phyloP scores from a whole-genome alignment of 2,888 invertebrate species.

The Serripes groenlandicus region DNA sequence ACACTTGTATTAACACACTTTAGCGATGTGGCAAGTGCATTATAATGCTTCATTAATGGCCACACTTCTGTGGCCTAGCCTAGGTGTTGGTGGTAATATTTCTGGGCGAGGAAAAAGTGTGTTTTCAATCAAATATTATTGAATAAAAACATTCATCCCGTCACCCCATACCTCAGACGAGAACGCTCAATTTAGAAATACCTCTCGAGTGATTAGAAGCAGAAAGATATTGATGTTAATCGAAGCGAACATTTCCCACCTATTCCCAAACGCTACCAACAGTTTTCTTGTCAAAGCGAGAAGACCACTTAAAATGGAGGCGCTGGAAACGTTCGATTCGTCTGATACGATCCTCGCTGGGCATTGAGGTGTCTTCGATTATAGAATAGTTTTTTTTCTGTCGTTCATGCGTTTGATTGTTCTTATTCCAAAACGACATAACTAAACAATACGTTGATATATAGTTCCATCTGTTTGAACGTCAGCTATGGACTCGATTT shows the following conservation, averaged over 20 bases:
- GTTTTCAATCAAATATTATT: conserved; percentile 27
- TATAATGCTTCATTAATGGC: conserved; percentile 25
- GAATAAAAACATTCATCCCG: conserved; percentile 26
- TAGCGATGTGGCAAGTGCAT: neutral
- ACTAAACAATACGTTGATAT: too few relatives aligned
- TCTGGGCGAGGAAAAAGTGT: conserved; percentile 24
- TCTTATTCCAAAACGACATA: too few relatives aligned
- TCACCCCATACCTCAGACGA: conserved; percentile 27
- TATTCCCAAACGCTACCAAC: conserved; percentile 35
- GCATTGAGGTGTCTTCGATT: neutral
- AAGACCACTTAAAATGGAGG: conserved; percentile 34
- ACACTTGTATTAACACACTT: conserved; percentile 4
- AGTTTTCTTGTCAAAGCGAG: conserved; percentile 40
- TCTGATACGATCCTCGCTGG: neutral
- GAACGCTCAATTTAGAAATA: conserved; percentile 58
- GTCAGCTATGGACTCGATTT: too few relatives aligned
- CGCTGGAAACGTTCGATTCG: conserved; percentile 1
- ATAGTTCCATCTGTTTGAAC: too few relatives aligned
- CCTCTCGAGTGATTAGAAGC: conserved; percentile 51
- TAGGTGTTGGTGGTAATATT: conserved; percentile 19
- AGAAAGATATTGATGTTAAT: conserved; percentile 31
- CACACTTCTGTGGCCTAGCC: conserved; percentile 16
- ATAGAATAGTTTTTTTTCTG: too few relatives aligned
- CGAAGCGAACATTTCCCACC: conserved; percentile 40
- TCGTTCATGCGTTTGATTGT: too few relatives aligned